A percentile compares a stretch with the other conserved stretches of the same genome.
Evolutionary conservation across 2,797 vertebrate species (phyloP).

Genomic region (Halcyon chelicuti): DNA sequence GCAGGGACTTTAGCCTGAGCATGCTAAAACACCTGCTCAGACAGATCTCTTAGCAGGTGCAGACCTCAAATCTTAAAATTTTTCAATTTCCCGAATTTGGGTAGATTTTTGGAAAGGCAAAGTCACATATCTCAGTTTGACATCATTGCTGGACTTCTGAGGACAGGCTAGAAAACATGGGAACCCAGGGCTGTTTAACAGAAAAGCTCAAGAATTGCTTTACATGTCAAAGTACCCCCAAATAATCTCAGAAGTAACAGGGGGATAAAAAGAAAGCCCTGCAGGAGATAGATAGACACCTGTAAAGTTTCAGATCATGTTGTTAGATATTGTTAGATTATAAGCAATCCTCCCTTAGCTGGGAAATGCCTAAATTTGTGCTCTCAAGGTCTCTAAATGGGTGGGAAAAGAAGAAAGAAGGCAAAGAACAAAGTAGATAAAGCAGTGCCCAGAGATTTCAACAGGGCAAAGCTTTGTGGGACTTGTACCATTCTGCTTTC

Average conservation of each 20-base stretch:
- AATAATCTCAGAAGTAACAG: not conserved
- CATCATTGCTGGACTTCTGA: not conserved
- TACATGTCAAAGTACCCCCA: not conserved
- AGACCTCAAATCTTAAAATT: not conserved
- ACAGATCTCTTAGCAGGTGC: not conserved
- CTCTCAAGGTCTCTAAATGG: not conserved
- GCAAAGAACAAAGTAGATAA: not conserved
- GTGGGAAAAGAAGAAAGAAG: not conserved
- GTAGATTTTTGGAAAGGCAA: not conserved
- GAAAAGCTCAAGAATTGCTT: not conserved
- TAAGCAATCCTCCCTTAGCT: not conserved
- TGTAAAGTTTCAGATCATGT: not conserved
- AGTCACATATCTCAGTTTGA: not conserved
- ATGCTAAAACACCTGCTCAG: not conserved
- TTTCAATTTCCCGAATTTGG: not conserved
- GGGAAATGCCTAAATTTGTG: not conserved
- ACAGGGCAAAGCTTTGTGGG: rapidly evolving
- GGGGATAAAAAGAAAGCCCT: not conserved
- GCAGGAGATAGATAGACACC: not conserved
- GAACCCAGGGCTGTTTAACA: not conserved
- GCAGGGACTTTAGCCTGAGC: not conserved
- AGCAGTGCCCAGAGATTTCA: not conserved
- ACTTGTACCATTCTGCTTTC: not conserved
- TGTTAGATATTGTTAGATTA: not conserved
- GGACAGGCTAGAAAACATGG: not conserved